Conservation (phyloP, 1,140 invertebrate species). For the Heliconius hewitsoni region DNA sequence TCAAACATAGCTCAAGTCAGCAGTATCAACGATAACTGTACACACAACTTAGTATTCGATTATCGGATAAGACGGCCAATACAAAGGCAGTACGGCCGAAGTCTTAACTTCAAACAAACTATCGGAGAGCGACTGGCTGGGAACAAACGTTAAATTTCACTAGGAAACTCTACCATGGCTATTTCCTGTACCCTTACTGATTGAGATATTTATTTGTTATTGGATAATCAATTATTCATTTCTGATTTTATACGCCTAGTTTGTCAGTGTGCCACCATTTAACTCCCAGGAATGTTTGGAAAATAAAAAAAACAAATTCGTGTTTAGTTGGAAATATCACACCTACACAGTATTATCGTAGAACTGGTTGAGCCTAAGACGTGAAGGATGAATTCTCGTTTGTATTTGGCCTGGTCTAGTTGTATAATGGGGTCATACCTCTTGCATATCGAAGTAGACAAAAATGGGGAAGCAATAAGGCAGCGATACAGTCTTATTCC, state of each 20-base stretch:
- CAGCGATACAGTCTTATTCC: too few relatives aligned
- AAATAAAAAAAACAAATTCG: too few relatives aligned
- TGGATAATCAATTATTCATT: neutral
- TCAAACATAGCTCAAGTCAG: conserved; percentile 32
- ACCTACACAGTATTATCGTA: neutral
- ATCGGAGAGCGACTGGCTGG: conserved; percentile 30
- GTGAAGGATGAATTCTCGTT: neutral
- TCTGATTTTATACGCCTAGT: neutral
- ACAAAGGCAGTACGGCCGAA: conserved; percentile 35
- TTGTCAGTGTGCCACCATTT: too few relatives aligned
- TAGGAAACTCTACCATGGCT: conserved; percentile 28
- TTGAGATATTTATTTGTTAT: conserved; percentile 28
- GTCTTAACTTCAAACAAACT: conserved; percentile 41
- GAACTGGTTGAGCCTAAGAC: neutral
- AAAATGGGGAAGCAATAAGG: too few relatives aligned
- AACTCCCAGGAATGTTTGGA: too few relatives aligned
- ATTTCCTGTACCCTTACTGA: conserved; percentile 35
- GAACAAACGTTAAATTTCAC: conserved; percentile 42
- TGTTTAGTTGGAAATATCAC: neutral
- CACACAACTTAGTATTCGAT: conserved; percentile 45
- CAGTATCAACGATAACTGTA: conserved; percentile 39
- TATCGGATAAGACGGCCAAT: conserved; percentile 42
- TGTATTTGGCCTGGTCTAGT: neutral
- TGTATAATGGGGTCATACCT: neutral
- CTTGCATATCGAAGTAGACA: neutral